These are phyloP conservation scores for Myodes glareolus DNA, from an alignment of 2,113 vertebrate species.

Conservation along the genomic window DNA sequence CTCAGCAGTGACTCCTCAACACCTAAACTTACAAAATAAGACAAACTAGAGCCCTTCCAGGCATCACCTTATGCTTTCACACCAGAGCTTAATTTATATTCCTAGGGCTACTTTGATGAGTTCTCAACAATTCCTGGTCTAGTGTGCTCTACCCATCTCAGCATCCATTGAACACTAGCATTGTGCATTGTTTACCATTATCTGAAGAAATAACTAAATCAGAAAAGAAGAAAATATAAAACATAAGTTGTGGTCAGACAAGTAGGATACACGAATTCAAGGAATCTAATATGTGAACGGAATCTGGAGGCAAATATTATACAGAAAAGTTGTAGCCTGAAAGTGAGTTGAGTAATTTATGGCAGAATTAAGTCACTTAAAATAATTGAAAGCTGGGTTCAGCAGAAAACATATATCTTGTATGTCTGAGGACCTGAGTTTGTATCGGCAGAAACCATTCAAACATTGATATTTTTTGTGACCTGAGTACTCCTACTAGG, in stretches of 20 bases:
- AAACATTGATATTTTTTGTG: no score
- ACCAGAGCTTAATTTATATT: neutral
- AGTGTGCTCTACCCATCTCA: neutral
- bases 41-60: neutral
- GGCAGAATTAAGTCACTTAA: neutral
- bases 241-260: fast-evolving
- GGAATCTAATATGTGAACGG: neutral
- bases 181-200: neutral
- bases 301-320: no score
- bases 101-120: neutral
- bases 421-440: no score
- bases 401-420: no score
- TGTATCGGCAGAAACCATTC: no score
- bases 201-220: neutral
- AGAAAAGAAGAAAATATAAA: neutral
- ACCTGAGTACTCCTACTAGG: no score
- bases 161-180: neutral
- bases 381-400: no score
- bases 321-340: no score
- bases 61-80: neutral
- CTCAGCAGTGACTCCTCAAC: neutral
- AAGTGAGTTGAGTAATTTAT: neutral
- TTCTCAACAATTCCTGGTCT: neutral
- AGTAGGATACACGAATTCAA: neutral
- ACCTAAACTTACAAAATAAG: neutral